phyloP scores from a whole-genome alignment of 1,140 invertebrate genomes.

The Araneus ventricosus region DNA sequence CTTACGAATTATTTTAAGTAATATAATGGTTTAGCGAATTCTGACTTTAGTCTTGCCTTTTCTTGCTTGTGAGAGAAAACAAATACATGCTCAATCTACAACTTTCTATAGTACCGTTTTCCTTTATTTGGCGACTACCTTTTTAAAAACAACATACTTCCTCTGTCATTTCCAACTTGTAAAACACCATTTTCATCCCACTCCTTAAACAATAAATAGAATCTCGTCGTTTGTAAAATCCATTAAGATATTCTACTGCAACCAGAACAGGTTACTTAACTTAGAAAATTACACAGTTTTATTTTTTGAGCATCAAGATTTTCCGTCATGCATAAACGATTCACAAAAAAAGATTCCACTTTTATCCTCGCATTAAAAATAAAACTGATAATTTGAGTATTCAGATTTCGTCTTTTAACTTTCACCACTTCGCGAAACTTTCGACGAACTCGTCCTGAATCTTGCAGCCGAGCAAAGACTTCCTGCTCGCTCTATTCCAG shows the following conservation, averaged over 20 bases:
- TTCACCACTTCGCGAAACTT: not conserved
- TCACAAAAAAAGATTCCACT: not conserved
- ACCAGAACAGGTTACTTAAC: not conserved
- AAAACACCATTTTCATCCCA: no score
- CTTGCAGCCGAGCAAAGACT: not conserved
- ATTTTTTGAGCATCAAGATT: not conserved
- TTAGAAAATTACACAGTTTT: not conserved
- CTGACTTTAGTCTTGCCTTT: no score
- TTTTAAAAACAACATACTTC: no score
- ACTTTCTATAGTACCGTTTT: no score
- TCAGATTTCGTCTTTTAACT: conserved; percentile 5
- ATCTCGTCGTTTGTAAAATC: not conserved
- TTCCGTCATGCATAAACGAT: not conserved
- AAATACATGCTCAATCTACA: no score
- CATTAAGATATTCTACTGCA: not conserved
- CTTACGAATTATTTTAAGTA: no score
- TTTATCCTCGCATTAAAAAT: not conserved
- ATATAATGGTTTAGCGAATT: no score
- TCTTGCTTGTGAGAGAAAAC: no score
- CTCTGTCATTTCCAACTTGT: no score
- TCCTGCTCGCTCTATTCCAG: not conserved
- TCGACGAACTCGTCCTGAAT: not conserved
- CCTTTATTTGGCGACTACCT: no score
- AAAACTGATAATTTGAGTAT: not conserved
- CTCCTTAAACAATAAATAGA: no score